phyloP scores from a whole-genome alignment of 1,140 invertebrate species.

The Drosophila pallidifrons region DNA sequence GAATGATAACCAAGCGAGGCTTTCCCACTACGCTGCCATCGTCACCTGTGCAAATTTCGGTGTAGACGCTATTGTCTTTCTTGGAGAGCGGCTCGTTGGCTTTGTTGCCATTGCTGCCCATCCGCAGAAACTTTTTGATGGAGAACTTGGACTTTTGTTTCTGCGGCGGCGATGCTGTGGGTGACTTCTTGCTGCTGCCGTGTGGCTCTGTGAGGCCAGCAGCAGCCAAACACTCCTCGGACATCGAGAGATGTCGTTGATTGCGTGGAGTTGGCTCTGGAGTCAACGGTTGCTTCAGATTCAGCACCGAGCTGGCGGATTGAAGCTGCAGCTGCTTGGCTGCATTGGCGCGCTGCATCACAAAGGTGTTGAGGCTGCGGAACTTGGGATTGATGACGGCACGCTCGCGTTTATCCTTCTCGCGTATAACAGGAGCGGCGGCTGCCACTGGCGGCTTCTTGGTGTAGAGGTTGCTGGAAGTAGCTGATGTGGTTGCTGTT shows the following conservation, averaged over 20 bases:
- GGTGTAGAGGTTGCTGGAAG: conserved; percentile 80
- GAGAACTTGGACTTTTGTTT: conserved; percentile 91
- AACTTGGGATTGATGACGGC: conserved; percentile 89
- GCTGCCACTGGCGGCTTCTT: conserved; percentile 86
- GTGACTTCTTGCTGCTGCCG: conserved; percentile 55
- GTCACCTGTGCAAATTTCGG: conserved; percentile 80
- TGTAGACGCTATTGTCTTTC: conserved; percentile 75
- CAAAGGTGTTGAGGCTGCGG: conserved; percentile 84
- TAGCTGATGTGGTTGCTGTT: conserved; percentile 44
- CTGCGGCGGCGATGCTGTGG: conserved; percentile 85
- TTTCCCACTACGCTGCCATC: conserved; percentile 84
- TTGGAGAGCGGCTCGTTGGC: conserved; percentile 71
- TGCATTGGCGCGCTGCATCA: conserved; percentile 76
- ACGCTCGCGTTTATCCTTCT: conserved; percentile 90
- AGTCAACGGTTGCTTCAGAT: conserved; percentile 75
- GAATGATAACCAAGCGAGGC: conserved; percentile 93
- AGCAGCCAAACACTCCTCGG: conserved; percentile 88
- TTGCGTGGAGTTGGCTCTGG: conserved; percentile 87
- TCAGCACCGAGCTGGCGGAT: conserved; percentile 72
- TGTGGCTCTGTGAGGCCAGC: conserved; percentile 73
- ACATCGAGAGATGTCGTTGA: conserved; percentile 88
- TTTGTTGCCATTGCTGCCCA: conserved; percentile 87
- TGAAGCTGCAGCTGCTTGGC: conserved; percentile 77
- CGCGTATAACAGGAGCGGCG: conserved; percentile 89
- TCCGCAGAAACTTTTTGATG: conserved; percentile 92